Conservation (phyloP, 2,113 vertebrate genomes). For the Oreochromis niloticus region DNA sequence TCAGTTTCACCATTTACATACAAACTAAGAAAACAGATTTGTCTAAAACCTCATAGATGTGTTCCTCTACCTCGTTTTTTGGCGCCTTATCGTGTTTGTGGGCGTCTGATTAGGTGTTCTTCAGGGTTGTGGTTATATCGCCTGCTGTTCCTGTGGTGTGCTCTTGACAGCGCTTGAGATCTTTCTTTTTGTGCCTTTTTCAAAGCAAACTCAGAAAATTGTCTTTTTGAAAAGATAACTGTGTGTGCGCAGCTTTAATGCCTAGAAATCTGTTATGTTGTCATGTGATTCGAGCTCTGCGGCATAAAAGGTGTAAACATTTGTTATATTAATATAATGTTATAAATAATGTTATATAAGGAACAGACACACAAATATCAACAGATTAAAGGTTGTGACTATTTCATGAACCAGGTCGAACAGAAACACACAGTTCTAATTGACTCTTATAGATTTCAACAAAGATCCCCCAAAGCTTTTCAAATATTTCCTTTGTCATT, state of each 20-base stretch:
- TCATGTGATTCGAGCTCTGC: rapidly evolving
- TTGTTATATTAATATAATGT: too few relatives aligned
- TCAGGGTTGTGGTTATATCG: background rate
- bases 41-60: background rate
- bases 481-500: background rate
- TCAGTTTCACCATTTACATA: background rate
- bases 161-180: background rate
- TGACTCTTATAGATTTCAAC: background rate
- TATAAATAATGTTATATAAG: background rate
- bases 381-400: background rate
- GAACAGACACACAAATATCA: background rate
- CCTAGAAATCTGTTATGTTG: background rate
- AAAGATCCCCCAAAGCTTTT: background rate
- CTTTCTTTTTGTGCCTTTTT: background rate
- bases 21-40: background rate
- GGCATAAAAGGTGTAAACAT: background rate
- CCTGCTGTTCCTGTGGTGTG: background rate
- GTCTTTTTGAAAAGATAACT: background rate
- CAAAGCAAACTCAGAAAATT: background rate
- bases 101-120: background rate
- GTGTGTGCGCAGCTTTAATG: background rate
- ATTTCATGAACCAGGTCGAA: background rate
- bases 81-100: background rate
- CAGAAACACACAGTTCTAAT: background rate
- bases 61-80: background rate